These are phyloP conservation scores for Rotaria magnacalcarata DNA, from an alignment of 2,888 invertebrate species.

Conservation along the genomic window DNA sequence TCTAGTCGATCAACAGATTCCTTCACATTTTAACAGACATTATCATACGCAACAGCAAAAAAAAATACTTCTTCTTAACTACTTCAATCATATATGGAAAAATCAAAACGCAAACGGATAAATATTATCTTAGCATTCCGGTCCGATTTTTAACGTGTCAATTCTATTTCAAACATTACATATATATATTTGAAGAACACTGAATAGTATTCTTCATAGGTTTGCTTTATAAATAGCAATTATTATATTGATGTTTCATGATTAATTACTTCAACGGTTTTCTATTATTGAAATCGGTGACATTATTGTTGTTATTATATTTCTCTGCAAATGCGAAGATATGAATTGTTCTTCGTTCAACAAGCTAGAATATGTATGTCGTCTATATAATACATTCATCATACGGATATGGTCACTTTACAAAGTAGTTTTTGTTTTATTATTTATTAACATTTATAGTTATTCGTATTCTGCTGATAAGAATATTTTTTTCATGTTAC, in stretches of 20 bases:
- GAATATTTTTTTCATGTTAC: neutral
- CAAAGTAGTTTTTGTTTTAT: neutral
- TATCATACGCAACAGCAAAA: neutral
- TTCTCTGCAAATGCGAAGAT: neutral
- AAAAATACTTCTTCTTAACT: neutral
- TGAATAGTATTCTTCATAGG: neutral
- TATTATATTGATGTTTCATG: neutral
- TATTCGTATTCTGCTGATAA: neutral
- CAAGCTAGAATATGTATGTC: neutral
- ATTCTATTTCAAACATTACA: neutral
- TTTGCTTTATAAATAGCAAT: neutral
- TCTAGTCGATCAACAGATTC: slow-evolving; percentile 24
- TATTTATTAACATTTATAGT: neutral
- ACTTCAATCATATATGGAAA: neutral
- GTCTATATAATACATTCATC: neutral
- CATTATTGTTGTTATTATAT: neutral
- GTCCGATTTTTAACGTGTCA: neutral
- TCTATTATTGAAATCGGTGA: slow-evolving; percentile 25
- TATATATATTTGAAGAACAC: neutral
- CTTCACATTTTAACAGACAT: neutral
- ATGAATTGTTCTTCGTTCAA: neutral
- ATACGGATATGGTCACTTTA: neutral
- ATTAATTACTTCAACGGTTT: neutral
- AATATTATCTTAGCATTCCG: neutral
- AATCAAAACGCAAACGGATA: neutral